Evolutionary conservation across 2,797 vertebrate genomes (phyloP), one percentile per base, ranked within the genome.

Genomic region (Poecilia gillii): DNA sequence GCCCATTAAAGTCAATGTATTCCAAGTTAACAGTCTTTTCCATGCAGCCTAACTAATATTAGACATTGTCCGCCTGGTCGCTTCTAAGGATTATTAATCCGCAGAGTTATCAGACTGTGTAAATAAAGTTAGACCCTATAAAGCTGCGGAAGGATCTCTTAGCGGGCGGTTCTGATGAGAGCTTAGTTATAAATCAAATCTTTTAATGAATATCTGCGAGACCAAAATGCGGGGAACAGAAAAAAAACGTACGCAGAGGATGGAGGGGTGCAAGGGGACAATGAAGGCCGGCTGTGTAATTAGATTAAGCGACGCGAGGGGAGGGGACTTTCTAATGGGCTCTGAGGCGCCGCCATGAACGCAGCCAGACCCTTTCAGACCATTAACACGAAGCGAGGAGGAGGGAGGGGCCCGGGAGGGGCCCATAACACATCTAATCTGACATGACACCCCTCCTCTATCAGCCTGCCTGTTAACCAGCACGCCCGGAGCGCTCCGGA

Each of bases 291-390:
- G 95, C 95, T 94, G 95, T 96, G 96, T 98, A 97, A 97, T 97
- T 97, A 97, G 96, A 97, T 97, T 97, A 97, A 97, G 97, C 96
- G 96, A 96, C 96, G 96, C 96, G 96, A 96, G 96, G 96, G 96
- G 85, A 96, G 96, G 96, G 94, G 95, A 71, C 62, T 95, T 96
- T 97, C 96, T 97, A 97, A 97, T 97, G 97, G 97, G 83, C 82
- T 97, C 97, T 96, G 97, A 97, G 97, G 97, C 97, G 97, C 95
- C 95, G 96, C 95, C 96, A 95, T 39, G 62, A 39, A 39, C 95
- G 94, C 96, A 96, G 83, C 43, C 82, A 59, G n/a, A 71, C 25
- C 64, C 59, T 43, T 55, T 71, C 96, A 96, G 96, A 96, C 96
- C 96, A 97, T 97, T 97, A 97, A 96, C 95, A 96, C 96, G 95